Base-by-base conservation (phyloP, 1,140 invertebrate species). In the Tetranychus cinnabarinus region DNA sequence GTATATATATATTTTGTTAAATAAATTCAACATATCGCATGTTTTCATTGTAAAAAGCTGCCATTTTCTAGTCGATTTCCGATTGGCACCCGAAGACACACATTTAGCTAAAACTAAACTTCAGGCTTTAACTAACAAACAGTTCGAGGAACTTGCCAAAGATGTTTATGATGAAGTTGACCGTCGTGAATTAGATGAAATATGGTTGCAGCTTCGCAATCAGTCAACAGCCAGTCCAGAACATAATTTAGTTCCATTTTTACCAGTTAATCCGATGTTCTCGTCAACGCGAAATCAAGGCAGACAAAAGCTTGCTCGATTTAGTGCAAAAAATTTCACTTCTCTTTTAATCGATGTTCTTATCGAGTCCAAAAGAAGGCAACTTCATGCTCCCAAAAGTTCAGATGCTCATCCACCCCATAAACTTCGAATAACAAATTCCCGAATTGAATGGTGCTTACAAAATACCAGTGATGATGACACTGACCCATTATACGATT, bases 111-210 rank as follows among this genome's bases (percentile, higher is more conserved):
- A 80, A 62, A 84, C 80, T 66, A 86, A 85, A 73, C 72, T 92
- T 59, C 85, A 88, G 75, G 78, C 83, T 82, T 72, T 92, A 60
- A 81, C 85, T 34, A 91, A 95, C 76, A 79, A 86, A 72, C 78
- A 93, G 63, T 88, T 98, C 74, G 90, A 97, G 76, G 89, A 96
- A 73, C 73, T 97, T 34, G 85, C 86, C 0, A 91, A 90, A 80
- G 93, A 98, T 75, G 83, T 97, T 52, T 97, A 92, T 70, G 93
- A 98, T 72, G 93, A 98, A 77, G 85, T 97, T 15, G 90, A 96
- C 72, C 77, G 92, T 57, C 75, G 91, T 63, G 88, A 96, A 74
- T 89, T 83, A 65, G 90, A 95, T 81, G 79, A 82, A 65, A 83
- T 87, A n/a, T 59, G 37, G 37, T 12, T 37, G 12, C 45, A 33